Base-by-base conservation (phyloP, 2,113 vertebrate genomes). In the Lontra canadensis region DNA sequence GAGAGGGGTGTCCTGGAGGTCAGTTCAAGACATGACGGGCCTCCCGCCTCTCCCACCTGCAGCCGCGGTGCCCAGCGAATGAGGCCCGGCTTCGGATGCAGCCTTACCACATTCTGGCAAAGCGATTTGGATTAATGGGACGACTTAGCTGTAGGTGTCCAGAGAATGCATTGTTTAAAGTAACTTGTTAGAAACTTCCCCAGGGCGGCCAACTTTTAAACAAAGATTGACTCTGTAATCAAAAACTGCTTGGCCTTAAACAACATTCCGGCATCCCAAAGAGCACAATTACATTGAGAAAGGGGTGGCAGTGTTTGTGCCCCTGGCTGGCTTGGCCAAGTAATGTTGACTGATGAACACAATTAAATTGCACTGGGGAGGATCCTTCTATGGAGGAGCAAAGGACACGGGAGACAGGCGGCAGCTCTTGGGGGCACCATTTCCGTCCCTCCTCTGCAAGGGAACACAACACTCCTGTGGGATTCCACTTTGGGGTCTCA, bases 241-340 rank as follows among this genome's bases (percentile, higher is more conserved):
- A 98, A 97, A 98, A 97, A 96, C 25, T 29, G 90, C 94, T 96
- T 98, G 97, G 97, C 98, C 96, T 90, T 88, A 97, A 78, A 98
- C 74, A 95, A 98, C 94, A 63, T 97, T 88, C 95, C 88, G 44
- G 97, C 36, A 84, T 93, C 85, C 93, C 97, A 90, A 95, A 94
- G 90, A 93, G 93, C 52, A 57, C 94, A 97, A 95, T 98, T 96
- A 96, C n/a, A 74, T 15, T 61, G 88, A 96, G 95, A 95, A 95
- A 96, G 97, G 95, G 97, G 90, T 39, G 92, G 97, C 36, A 49
- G 86, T 95, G 97, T 97, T 94, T 95, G 97, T 82, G 98, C 98
- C 97, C 97, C 96, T 94, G 98, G 98, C 97, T 92, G 97, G 91
- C 76, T 95, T 87, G 93, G 92, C 96, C 98, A 96, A 98, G 92